Evolutionary conservation across 2,888 invertebrate genomes (phyloP).

Genomic region (Hypomecis punctinalis): DNA sequence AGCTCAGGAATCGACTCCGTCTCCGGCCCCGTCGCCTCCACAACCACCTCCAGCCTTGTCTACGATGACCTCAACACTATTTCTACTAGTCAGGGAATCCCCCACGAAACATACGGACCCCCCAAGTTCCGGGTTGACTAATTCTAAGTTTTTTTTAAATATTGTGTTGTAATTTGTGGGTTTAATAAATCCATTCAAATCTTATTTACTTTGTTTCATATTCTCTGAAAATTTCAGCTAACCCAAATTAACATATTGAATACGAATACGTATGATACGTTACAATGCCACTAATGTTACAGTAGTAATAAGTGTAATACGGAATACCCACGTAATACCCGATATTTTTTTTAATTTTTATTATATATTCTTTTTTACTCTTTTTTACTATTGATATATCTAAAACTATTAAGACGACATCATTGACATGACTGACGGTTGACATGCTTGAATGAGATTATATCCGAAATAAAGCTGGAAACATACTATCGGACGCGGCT

Average conservation of each 20-base stretch:
- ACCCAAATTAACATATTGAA: too few relatives aligned
- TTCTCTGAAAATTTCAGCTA: neutral
- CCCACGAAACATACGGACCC: slow-evolving; percentile 74
- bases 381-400: too few relatives aligned
- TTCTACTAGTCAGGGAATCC: slow-evolving; percentile 74
- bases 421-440: too few relatives aligned
- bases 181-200: slow-evolving; percentile 35
- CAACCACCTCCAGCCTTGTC: slow-evolving; percentile 46
- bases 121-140: slow-evolving; percentile 67
- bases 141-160: slow-evolving; percentile 24
- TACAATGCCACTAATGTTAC: neutral
- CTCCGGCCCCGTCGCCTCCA: slow-evolving; percentile 41
- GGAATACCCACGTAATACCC: too few relatives aligned
- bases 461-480: too few relatives aligned
- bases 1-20: slow-evolving; percentile 40
- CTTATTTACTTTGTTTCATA: neutral
- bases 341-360: too few relatives aligned
- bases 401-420: too few relatives aligned
- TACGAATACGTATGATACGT: too few relatives aligned
- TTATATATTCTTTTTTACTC: too few relatives aligned
- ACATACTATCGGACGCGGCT: too few relatives aligned
- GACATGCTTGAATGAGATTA: too few relatives aligned
- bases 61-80: slow-evolving; percentile 56
- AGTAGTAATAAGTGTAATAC: too few relatives aligned
- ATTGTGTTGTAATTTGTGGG: slow-evolving; percentile 13